Evolutionary conservation across 2,888 invertebrate genomes (phyloP).

Genomic region (Aporophyla lueneburgensis): DNA sequence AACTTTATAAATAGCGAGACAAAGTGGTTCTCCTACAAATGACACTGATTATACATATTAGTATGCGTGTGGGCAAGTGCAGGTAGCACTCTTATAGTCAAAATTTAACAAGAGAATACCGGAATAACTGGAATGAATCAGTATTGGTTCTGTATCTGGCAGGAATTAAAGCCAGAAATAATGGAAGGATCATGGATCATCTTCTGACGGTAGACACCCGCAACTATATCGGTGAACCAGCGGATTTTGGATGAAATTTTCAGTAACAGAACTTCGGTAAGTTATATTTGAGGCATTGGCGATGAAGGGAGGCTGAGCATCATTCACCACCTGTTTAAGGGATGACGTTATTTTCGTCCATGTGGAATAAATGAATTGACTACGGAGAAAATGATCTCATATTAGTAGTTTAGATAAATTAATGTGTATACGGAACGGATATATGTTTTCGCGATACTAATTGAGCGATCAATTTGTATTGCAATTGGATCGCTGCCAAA

Average conservation of each 20-base stretch:
- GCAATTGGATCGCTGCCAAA: conserved; percentile 39
- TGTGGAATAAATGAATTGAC: not conserved
- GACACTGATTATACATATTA: conserved; percentile 52
- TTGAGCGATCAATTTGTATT: conserved; percentile 26
- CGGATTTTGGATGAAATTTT: not conserved
- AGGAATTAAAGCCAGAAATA: not conserved
- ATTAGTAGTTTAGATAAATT: not conserved
- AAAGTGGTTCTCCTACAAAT: conserved; percentile 63
- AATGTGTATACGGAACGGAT: conserved; percentile 14
- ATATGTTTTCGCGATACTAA: conserved; percentile 15
- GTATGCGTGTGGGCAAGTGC: conserved; percentile 48
- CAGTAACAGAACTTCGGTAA: not conserved
- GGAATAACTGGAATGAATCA: conserved; percentile 12
- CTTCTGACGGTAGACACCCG: not conserved
- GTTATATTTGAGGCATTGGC: not conserved
- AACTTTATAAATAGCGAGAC: conserved; percentile 52
- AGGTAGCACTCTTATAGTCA: conserved; percentile 63
- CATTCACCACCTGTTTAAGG: not conserved
- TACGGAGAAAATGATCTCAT: not conserved
- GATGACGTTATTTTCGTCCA: not conserved
- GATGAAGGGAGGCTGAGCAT: not conserved
- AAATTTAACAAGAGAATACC: conserved; percentile 61
- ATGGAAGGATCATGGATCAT: not conserved
- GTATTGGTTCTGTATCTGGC: not conserved
- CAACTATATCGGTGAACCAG: not conserved